A percentile compares a stretch with the other conserved stretches of the same genome.
These are phyloP conservation scores for Hippocampus guttulatus DNA, from an alignment of 2,113 vertebrate species.

Conservation along the genomic window DNA sequence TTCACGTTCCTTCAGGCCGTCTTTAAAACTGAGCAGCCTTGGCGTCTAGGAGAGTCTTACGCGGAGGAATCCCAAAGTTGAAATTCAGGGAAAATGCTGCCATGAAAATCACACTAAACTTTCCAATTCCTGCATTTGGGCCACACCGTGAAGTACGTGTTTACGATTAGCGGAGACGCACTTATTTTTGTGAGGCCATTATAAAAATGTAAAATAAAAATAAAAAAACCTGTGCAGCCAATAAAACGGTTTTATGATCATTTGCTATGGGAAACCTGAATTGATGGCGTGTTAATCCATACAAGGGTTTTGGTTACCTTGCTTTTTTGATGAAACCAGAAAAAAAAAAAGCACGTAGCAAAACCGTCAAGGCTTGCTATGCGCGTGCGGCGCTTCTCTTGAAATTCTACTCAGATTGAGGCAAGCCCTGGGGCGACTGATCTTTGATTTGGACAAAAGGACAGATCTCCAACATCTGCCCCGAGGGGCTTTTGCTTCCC, in stretches of 20 bases:
- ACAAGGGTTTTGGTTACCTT: background rate
- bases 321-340: background rate
- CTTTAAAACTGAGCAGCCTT: background rate
- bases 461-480: conserved; percentile 37
- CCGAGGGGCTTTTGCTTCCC: conserved; percentile 2
- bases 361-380: background rate
- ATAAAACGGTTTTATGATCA: background rate
- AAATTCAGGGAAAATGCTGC: background rate
- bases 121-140: background rate
- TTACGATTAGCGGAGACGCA: too few relatives aligned
- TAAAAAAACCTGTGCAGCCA: background rate
- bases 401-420: background rate
- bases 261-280: background rate
- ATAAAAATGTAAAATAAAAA: too few relatives aligned
- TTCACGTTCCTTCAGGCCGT: background rate
- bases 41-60: too few relatives aligned
- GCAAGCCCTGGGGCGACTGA: background rate
- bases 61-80: background rate
- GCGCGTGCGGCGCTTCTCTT: background rate
- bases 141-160: background rate
- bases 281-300: background rate
- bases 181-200: too few relatives aligned
- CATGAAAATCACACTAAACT: background rate
- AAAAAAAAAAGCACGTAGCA: background rate
- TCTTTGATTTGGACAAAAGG: conserved; percentile 34